phyloP scores from a whole-genome alignment of 1,140 invertebrate species.

The Andricus grossulariae region DNA sequence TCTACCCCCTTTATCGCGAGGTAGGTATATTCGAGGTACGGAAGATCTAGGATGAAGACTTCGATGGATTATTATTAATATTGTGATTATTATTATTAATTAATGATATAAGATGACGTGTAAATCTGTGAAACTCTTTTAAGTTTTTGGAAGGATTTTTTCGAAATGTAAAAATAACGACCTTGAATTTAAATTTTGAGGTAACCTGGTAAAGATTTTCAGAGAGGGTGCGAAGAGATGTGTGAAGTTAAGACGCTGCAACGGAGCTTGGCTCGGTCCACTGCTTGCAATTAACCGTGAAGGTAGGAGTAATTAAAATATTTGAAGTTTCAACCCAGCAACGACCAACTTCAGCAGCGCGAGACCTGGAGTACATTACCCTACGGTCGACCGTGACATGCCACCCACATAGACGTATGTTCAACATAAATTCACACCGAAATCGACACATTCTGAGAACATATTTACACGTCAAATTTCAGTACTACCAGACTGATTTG shows the following conservation, averaged over 20 bases:
- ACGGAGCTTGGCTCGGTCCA: conserved; percentile 8
- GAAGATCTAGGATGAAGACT: too few relatives aligned
- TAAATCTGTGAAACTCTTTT: too few relatives aligned
- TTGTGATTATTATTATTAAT: too few relatives aligned
- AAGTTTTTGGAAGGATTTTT: too few relatives aligned
- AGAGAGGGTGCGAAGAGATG: background rate
- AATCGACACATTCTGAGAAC: background rate
- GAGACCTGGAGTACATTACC: background rate
- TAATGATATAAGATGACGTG: too few relatives aligned
- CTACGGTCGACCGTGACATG: background rate
- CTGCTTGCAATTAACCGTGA: conserved; percentile 51
- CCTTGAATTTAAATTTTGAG: too few relatives aligned
- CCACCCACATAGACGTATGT: background rate
- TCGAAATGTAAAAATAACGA: too few relatives aligned
- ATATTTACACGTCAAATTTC: background rate
- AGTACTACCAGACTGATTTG: background rate
- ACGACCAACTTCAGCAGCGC: background rate
- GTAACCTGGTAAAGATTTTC: too few relatives aligned
- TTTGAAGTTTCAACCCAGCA: conserved; percentile 42
- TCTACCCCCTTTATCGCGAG: too few relatives aligned
- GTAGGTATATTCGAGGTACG: too few relatives aligned
- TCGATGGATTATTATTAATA: too few relatives aligned
- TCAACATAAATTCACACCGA: too few relatives aligned
- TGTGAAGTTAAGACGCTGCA: background rate
- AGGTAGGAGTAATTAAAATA: conserved; percentile 60